Base-by-base conservation (phyloP, 2,888 invertebrate species). In the Leptarthrus brevirostris region DNA sequence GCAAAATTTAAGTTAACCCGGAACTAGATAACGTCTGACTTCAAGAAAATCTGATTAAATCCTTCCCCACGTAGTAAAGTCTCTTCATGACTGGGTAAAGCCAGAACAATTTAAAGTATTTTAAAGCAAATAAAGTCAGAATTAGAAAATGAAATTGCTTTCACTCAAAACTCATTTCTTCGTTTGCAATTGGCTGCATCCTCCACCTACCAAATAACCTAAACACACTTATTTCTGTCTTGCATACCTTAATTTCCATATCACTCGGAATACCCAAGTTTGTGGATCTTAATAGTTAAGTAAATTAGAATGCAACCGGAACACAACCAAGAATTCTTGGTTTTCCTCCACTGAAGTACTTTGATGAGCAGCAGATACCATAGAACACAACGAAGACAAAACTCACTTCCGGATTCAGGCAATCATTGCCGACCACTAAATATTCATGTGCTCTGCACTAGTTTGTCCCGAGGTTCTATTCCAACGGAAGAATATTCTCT, bases 321-420 rank as follows among this genome's bases (percentile, higher is more conserved):
- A 49, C n/a, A 20, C 49, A 49, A 20, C 49, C 20, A 1, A 8
- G 49, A 16, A 49, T n/a, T 3, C 2, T 8, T 3, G 49, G 12
- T 12, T 49, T 20, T 49, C 49, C 49, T 49, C 18, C n/a, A 16
- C 16, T 16, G 16, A 4, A 49, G 18, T 3, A 16, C 40, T 49
- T 49, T 47, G 16, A 49, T 3, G 49, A 49, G n/a, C n/a, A n/a
- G n/a, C 12, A 8, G 40, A 16, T 18, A 20, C n/a, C 18, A 16
- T 49, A 20, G 49, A 49, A 16, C 5, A 49, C 4, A 49, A 20
- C 20, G 18, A 16, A 49, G 49, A 49, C 49, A 49, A 49, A 49
- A 49, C 49, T 49, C 16, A 49, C 16, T 49, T 49, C 16, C 20
- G 49, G 20, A 49, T 49, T n/a, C 49, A 16, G 49, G 49, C 49